A percentile compares a stretch with the other conserved stretches of the same genome.
Evolutionary conservation across 2,797 vertebrate genomes (phyloP).

Genomic region (Notamacropus eugenii): DNA sequence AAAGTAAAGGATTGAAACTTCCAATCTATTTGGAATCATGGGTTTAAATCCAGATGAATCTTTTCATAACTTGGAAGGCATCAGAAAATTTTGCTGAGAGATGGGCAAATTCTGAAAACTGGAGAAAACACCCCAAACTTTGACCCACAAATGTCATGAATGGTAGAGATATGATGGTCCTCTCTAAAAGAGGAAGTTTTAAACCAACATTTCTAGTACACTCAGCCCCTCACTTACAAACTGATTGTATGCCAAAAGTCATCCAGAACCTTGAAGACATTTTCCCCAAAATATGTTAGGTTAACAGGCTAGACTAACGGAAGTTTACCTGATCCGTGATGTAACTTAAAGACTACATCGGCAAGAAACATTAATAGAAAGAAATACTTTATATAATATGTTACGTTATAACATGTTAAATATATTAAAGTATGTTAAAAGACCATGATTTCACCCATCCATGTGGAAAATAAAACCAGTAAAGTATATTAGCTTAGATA

Average conservation of each 20-base stretch:
- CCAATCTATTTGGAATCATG: conserved; percentile 8
- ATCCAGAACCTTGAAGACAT: conserved; percentile 17
- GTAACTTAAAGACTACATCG: conserved; percentile 11
- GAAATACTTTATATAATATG: neutral
- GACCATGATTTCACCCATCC: neutral
- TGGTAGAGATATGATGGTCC: neutral
- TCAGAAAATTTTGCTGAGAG: neutral
- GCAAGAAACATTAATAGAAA: conserved; percentile 33
- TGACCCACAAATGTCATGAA: neutral
- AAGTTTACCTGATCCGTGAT: conserved; percentile 17
- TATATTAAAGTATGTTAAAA: neutral
- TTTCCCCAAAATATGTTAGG: conserved; percentile 36
- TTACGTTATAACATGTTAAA: neutral
- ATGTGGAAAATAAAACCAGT: neutral
- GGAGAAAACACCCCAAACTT: neutral
- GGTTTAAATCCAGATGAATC: neutral
- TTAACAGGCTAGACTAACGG: conserved; percentile 7
- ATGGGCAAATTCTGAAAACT: neutral
- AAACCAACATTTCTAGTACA: neutral
- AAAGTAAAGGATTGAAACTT: conserved; percentile 21
- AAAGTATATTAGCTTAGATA: neutral
- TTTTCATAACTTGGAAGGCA: conserved; percentile 1
- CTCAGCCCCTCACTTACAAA: conserved; percentile 32
- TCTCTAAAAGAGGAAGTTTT: neutral
- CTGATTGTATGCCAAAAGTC: conserved; percentile 50